These are phyloP conservation scores for Acomys russatus DNA, from an alignment of 2,797 vertebrate genomes.

Conservation along the genomic window DNA sequence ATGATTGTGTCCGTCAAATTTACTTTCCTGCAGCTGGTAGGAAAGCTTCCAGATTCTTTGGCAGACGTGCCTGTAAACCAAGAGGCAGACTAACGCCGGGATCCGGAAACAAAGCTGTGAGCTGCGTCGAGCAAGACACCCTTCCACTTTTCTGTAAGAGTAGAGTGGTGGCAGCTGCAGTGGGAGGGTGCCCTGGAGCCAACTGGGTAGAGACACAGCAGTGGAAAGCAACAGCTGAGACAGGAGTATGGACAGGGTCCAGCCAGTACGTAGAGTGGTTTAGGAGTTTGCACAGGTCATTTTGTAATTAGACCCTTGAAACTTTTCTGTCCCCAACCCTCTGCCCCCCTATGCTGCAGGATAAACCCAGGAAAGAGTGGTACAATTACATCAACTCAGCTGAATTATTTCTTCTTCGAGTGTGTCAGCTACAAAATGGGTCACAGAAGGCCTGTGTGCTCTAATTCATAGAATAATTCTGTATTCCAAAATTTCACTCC, in stretches of 20 bases:
- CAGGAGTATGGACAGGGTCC: not conserved
- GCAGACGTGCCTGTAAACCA: conserved; percentile 20
- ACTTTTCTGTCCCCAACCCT: not conserved
- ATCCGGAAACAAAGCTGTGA: conserved; percentile 3
- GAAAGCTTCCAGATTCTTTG: conserved; percentile 58
- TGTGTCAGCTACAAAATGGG: conserved; percentile 39
- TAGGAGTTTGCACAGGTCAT: not conserved
- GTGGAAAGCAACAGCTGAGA: not conserved
- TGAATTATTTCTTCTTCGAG: conserved; percentile 30
- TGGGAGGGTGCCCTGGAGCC: not conserved
- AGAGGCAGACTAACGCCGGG: not conserved
- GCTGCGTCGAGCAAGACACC: not conserved
- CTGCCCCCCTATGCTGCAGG: not conserved
- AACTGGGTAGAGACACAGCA: not conserved
- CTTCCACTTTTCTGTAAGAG: not conserved
- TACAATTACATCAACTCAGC: conserved; percentile 35
- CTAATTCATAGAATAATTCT: conserved; percentile 57
- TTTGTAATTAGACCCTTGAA: not conserved
- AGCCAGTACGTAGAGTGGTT: not conserved
- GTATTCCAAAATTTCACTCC: conserved; percentile 39
- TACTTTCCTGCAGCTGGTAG: conserved; percentile 29
- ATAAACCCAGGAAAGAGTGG: not conserved
- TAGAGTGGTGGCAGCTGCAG: not conserved
- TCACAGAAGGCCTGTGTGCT: conserved; percentile 31
- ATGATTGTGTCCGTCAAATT: conserved; percentile 57